phyloP scores from a whole-genome alignment of 2,797 vertebrate genomes.

The Paedocypris micromegethes region DNA sequence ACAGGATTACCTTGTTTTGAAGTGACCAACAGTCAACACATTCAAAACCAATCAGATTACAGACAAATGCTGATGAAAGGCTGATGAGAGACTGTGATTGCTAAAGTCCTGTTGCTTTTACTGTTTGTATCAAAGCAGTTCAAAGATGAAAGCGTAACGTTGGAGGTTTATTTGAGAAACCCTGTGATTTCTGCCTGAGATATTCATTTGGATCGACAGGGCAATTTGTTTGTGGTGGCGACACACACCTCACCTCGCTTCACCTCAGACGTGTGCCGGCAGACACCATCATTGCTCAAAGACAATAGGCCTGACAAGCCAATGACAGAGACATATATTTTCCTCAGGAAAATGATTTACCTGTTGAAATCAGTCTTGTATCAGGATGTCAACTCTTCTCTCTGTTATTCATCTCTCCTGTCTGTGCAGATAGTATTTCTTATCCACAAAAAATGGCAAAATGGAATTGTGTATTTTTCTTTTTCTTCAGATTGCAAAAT shows the following conservation, averaged over 20 bases:
- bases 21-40: no score
- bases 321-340: conserved; percentile 30
- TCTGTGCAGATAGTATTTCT: conserved; percentile 20
- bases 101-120: conserved; percentile 31
- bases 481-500: no score
- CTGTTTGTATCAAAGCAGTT: conserved; percentile 47
- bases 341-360: conserved; percentile 38
- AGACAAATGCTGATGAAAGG: no score
- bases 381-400: conserved; percentile 46
- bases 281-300: conserved; percentile 50
- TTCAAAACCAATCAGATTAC: no score
- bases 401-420: conserved; percentile 7
- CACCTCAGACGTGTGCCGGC: conserved; percentile 48
- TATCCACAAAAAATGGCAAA: no score
- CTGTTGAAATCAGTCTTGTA: conserved; percentile 49
- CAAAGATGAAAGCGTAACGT: conserved; percentile 18
- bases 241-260: conserved; percentile 43
- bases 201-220: conserved; percentile 56
- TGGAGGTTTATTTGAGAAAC: conserved; percentile 24
- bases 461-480: no score
- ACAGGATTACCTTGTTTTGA: no score
- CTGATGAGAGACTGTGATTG: no score
- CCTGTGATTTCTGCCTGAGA: conserved; percentile 50
- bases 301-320: conserved; percentile 53
- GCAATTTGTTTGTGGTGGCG: conserved; percentile 58